These are phyloP conservation scores for Anthoscopus minutus DNA, from an alignment of 2,113 vertebrate genomes.

Conservation along the genomic window DNA sequence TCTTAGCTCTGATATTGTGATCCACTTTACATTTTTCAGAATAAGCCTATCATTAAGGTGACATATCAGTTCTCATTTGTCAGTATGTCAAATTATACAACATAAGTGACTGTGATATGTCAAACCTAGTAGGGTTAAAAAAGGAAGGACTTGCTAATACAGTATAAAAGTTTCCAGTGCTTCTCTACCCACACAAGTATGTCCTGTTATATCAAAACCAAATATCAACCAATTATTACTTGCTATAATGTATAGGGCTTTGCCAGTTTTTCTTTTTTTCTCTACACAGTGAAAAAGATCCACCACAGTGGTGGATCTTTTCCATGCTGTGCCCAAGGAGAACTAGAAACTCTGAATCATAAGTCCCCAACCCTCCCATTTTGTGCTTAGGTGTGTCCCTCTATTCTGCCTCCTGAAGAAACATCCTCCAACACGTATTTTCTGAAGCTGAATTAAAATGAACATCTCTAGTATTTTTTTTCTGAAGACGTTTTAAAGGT, in stretches of 20 bases:
- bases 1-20: constrained; percentile 8
- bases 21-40: neutral
- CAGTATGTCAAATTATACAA: neutral
- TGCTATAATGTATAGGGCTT: neutral
- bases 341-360: neutral
- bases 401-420: neutral
- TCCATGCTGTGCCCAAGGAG: neutral
- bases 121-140: neutral
- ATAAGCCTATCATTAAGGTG: neutral
- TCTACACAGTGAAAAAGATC: neutral
- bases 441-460: neutral
- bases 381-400: neutral
- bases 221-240: neutral
- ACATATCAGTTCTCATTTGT: constrained; percentile 2
- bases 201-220: neutral
- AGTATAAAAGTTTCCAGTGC: neutral
- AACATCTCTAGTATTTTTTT: neutral
- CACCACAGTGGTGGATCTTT: neutral
- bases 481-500: neutral
- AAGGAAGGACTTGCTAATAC: neutral
- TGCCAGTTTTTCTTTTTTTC: neutral
- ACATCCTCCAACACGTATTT: neutral
- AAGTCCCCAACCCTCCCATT: neutral
- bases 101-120: neutral
- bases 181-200: neutral